Percentiles rank a stretch among this genome's conserved stretches.
These are phyloP conservation scores for Eurystomus glaucurus DNA, from an alignment of 2,797 vertebrate species.

Conservation along the genomic window DNA sequence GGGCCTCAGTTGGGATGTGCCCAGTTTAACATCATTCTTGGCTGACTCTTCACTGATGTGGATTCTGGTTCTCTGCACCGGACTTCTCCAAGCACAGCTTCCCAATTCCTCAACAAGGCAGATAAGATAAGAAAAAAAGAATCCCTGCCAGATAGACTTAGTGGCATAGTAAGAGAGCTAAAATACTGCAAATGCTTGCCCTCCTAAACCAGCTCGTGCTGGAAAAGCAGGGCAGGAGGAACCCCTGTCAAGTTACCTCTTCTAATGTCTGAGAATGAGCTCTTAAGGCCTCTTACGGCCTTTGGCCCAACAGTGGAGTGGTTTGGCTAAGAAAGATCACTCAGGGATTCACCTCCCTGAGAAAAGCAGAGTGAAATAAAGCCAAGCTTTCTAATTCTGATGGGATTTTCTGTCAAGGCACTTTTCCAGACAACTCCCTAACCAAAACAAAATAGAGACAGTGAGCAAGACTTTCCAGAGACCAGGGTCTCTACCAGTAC, in stretches of 20 bases:
- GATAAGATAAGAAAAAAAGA: not conserved
- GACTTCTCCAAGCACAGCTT: not conserved
- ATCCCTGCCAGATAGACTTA: not conserved
- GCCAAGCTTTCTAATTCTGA: not conserved
- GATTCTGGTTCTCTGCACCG: not conserved
- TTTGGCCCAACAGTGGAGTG: not conserved
- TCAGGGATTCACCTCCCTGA: not conserved
- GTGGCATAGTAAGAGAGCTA: not conserved
- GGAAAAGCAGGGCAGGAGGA: not conserved
- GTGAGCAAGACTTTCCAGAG: constrained; percentile 10
- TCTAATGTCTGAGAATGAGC: not conserved
- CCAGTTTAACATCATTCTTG: constrained; percentile 55
- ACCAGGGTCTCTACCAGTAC: accelerated
- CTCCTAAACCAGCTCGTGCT: not conserved
- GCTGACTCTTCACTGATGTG: not conserved
- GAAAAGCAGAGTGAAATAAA: not conserved
- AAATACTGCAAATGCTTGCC: not conserved
- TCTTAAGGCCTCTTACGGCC: not conserved
- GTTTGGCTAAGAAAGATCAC: not conserved
- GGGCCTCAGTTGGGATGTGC: not conserved
- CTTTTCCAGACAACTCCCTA: constrained; percentile 29
- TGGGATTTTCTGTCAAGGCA: constrained; percentile 4
- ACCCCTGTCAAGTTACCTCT: not conserved
- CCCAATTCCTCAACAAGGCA: not conserved
- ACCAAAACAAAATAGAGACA: not conserved